Conservation (phyloP, 2,888 invertebrate genomes). For the Netelia fuscicornis region DNA sequence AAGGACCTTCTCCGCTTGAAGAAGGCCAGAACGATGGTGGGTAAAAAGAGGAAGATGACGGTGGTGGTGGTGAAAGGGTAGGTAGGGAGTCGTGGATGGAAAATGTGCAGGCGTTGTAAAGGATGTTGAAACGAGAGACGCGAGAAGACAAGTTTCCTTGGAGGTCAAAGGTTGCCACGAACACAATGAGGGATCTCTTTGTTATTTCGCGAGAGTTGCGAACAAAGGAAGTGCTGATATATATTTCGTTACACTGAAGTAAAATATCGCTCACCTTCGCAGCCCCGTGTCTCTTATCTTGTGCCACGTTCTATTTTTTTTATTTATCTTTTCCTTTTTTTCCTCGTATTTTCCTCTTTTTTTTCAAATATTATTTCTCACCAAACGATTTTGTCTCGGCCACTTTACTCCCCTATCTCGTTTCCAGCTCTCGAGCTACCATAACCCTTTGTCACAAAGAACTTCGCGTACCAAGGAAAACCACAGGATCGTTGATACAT, state of each 20-base stretch:
- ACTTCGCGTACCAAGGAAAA: no score
- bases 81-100: not conserved
- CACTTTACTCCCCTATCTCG: slow-evolving; percentile 1
- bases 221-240: slow-evolving; percentile 64
- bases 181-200: slow-evolving; percentile 72
- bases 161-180: slow-evolving; percentile 61
- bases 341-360: no score
- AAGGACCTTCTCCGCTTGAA: slow-evolving; percentile 45
- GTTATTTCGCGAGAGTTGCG: slow-evolving; percentile 71
- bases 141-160: slow-evolving; percentile 63
- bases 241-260: slow-evolving; percentile 38
- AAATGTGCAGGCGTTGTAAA: slow-evolving; percentile 54
- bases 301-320: not conserved
- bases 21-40: not conserved
- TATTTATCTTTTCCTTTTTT: no score
- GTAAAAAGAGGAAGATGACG: no score
- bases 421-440: not conserved
- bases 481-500: no score
- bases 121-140: slow-evolving; percentile 52
- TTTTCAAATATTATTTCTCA: slow-evolving; percentile 11
- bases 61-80: slow-evolving; percentile 17
- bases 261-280: not conserved
- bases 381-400: not conserved
- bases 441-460: no score
- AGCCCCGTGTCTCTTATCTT: slow-evolving; percentile 18